Conservation (phyloP, 2,888 invertebrate species). For the Leptopilina drosophilae region DNA sequence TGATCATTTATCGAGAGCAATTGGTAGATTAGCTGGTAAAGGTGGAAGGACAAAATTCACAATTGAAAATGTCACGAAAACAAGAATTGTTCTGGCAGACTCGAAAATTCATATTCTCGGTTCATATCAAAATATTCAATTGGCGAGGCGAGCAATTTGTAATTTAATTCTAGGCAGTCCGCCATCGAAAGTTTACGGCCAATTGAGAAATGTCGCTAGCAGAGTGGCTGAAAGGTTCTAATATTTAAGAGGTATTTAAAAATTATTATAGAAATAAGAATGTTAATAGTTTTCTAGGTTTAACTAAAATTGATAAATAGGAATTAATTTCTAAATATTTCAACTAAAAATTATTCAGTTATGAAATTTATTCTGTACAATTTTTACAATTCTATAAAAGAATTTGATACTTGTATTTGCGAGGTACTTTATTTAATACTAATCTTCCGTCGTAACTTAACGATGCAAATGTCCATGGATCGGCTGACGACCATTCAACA, state of each 20-base stretch:
- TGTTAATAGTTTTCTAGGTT: constrained; percentile 8
- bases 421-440: constrained; percentile 94
- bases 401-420: constrained; percentile 95
- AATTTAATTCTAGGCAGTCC: constrained; percentile 98
- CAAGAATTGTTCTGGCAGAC: constrained; percentile 97
- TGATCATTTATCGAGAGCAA: constrained; percentile 96
- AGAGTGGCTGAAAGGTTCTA: constrained; percentile 90
- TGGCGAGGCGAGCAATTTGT: constrained; percentile 96
- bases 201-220: constrained; percentile 90
- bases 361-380: constrained; percentile 27
- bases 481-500: constrained; percentile 97
- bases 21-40: constrained; percentile 98
- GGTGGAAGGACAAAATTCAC: constrained; percentile 98
- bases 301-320: too few species aligned
- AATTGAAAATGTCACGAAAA: constrained; percentile 99
- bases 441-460: constrained; percentile 97
- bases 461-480: constrained; percentile 99
- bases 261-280: constrained; percentile 59
- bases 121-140: constrained; percentile 96
- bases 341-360: neutral
- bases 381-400: constrained; percentile 80
- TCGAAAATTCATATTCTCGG: constrained; percentile 98
- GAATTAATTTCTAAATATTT: too few species aligned
- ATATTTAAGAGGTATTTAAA: too few species aligned
- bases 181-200: constrained; percentile 98